phyloP scores from a whole-genome alignment of 1,140 invertebrate genomes.

The Galleria mellonella region DNA sequence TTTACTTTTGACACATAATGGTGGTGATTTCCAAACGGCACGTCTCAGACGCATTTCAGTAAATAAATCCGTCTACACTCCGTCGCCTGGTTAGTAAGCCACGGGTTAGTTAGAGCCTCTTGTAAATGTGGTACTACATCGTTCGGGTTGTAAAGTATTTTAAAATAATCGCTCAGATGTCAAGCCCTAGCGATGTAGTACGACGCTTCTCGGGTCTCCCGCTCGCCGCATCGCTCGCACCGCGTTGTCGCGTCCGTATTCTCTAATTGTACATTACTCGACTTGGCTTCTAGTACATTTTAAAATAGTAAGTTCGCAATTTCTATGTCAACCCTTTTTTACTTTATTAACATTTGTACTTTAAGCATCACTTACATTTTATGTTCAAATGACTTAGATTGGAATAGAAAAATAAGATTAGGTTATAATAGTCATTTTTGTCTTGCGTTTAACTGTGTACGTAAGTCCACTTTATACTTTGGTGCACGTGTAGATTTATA shows the following conservation, averaged over 20 bases:
- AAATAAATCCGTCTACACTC: conserved; percentile 68
- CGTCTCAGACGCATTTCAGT: conserved; percentile 67
- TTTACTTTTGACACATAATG: conserved; percentile 44
- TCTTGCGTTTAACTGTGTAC: conserved; percentile 58
- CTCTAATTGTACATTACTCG: conserved; percentile 53
- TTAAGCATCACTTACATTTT: conserved; percentile 43
- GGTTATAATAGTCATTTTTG: conserved; percentile 57
- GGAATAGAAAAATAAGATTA: conserved; percentile 65
- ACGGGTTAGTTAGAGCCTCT: conserved; percentile 27
- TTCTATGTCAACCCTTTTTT: conserved; percentile 44
- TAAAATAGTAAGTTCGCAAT: conserved; percentile 48
- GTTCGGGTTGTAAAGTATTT: conserved; percentile 2
- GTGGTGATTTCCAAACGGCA: conserved; percentile 61
- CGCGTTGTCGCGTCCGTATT: conserved; percentile 59
- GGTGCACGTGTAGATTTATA: conserved; percentile 62
- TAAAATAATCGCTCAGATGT: neutral
- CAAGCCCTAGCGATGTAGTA: neutral
- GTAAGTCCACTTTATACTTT: conserved; percentile 67
- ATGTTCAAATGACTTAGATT: conserved; percentile 48
- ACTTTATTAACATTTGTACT: conserved; percentile 54
- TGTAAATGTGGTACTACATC: neutral
- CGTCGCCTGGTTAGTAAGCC: conserved; percentile 56
- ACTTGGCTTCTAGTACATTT: conserved; percentile 55
- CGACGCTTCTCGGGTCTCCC: conserved; percentile 7
- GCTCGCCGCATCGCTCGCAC: conserved; percentile 25